phyloP scores from a whole-genome alignment of 2,113 vertebrate species.

The Lethenteron camtschaticum region DNA sequence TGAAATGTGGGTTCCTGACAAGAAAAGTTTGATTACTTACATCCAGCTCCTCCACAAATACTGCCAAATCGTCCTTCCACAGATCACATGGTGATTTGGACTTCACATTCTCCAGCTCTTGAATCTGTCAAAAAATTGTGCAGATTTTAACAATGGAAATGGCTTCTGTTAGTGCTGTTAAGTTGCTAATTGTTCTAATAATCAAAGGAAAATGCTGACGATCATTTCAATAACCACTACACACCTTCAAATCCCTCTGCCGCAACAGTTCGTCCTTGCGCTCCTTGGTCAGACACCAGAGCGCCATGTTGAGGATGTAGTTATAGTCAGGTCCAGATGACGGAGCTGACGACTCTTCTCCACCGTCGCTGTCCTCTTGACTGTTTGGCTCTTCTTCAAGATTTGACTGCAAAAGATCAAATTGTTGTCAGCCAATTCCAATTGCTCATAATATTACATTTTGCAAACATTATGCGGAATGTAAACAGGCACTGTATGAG shows the following conservation, averaged over 20 bases:
- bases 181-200: background rate
- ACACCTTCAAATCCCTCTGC: constrained; percentile 77
- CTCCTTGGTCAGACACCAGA: constrained; percentile 93
- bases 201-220: constrained; percentile 10
- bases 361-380: constrained; percentile 49
- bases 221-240: constrained; percentile 15
- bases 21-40: constrained; percentile 25
- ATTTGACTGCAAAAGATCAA: constrained; percentile 25
- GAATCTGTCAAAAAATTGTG: constrained; percentile 28
- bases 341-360: constrained; percentile 26
- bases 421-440: background rate
- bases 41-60: constrained; percentile 77
- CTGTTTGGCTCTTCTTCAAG: constrained; percentile 55
- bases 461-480: background rate
- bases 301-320: constrained; percentile 94
- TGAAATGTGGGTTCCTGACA: no score
- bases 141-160: background rate
- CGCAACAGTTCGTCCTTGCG: constrained; percentile 84
- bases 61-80: constrained; percentile 82
- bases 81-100: constrained; percentile 59
- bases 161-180: background rate
- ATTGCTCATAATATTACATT: no score
- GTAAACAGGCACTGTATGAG: constrained; percentile 5
- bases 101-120: constrained; percentile 54
- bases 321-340: constrained; percentile 80